A percentile compares a stretch with the other conserved stretches of the same genome.
Evolutionary conservation across 2,888 invertebrate genomes (phyloP).

Genomic region (Slavum lentiscoides): DNA sequence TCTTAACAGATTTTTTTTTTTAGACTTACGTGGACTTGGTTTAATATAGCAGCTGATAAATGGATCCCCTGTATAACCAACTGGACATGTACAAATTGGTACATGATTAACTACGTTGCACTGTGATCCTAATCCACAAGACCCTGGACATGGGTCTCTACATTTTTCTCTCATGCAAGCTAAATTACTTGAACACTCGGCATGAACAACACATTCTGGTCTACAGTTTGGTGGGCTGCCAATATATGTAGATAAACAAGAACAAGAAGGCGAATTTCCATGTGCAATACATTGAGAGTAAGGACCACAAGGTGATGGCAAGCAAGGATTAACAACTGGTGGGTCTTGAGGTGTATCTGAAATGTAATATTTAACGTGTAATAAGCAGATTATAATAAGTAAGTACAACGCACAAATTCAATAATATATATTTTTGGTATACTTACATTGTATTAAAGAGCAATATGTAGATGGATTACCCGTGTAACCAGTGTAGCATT

Average conservation of each 20-base stretch:
- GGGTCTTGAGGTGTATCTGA: slow-evolving; percentile 45
- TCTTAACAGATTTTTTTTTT: background rate
- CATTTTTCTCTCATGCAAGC: slow-evolving; percentile 68
- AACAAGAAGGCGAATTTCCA: slow-evolving; percentile 65
- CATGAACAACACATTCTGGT: slow-evolving; percentile 66
- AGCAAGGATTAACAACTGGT: slow-evolving; percentile 61
- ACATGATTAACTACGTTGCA: slow-evolving; percentile 67
- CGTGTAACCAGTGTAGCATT: slow-evolving; percentile 61
- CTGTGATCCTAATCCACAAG: slow-evolving; percentile 64
- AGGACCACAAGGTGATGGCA: slow-evolving; percentile 65
- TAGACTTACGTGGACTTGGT: slow-evolving; percentile 36
- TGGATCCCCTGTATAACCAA: slow-evolving; percentile 66
- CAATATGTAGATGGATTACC: slow-evolving; percentile 62
- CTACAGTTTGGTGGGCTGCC: slow-evolving; percentile 66
- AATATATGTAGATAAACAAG: slow-evolving; percentile 65
- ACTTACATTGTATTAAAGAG: slow-evolving; percentile 56
- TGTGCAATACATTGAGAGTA: slow-evolving; percentile 65
- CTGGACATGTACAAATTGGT: slow-evolving; percentile 65
- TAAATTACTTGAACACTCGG: slow-evolving; percentile 64
- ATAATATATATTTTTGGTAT: background rate
- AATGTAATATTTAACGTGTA: slow-evolving; percentile 15
- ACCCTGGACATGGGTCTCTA: slow-evolving; percentile 66
- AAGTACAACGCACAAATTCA: background rate
- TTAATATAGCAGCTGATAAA: slow-evolving; percentile 65
- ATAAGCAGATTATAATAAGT: background rate